Percentiles rank a stretch among this genome's conserved stretches.
Conservation (phyloP, 2,888 invertebrate genomes). For the Ariolimax columbianus region DNA sequence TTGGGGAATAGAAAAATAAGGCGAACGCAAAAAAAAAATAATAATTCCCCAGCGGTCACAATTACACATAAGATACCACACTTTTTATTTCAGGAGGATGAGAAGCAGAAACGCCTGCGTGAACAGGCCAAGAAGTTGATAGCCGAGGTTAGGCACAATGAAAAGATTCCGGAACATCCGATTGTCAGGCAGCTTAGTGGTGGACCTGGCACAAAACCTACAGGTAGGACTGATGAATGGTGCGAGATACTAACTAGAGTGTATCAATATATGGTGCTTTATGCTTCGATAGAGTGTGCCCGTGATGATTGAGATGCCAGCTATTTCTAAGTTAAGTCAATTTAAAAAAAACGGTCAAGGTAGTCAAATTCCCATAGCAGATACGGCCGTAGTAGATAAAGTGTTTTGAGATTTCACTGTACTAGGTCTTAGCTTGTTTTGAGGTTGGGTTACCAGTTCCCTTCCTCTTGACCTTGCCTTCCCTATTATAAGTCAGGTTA, state of each 20-base stretch:
- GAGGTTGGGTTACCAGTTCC: too few species aligned
- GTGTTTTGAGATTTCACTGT: too few species aligned
- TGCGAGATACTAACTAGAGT: neutral
- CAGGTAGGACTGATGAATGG: constrained; percentile 26
- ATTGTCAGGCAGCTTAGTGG: constrained; percentile 45
- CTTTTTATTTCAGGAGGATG: constrained; percentile 83
- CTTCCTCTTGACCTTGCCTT: too few species aligned
- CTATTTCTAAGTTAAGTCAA: too few species aligned
- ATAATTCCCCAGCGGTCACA: neutral
- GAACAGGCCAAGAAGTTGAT: constrained; percentile 93
- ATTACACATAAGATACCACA: too few species aligned
- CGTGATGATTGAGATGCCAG: neutral
- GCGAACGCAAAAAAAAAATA: too few species aligned
- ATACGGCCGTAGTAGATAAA: too few species aligned
- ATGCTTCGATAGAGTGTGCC: neutral
- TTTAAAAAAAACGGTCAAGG: too few species aligned
- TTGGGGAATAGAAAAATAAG: too few species aligned
- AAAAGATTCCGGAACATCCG: constrained; percentile 64
- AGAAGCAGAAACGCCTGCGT: constrained; percentile 89
- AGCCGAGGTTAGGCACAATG: constrained; percentile 84
- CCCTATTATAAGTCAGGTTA: too few species aligned
- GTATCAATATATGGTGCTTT: neutral
- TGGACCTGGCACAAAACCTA: constrained; percentile 21
- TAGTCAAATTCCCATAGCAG: too few species aligned
- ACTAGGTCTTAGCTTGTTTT: too few species aligned